Base-by-base conservation (phyloP, 2,888 invertebrate species). In the Cyaniris semiargus region DNA sequence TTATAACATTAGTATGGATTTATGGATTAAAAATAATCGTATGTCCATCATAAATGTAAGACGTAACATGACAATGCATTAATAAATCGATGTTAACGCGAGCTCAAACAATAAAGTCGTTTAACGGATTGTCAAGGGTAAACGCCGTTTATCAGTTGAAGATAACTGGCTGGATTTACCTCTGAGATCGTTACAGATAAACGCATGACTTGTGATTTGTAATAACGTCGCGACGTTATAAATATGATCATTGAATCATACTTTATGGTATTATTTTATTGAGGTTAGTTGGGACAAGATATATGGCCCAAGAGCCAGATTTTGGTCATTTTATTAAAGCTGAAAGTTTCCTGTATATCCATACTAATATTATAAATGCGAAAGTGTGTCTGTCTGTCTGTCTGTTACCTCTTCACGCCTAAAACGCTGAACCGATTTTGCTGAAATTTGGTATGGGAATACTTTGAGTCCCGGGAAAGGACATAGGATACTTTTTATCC, bases 101-200 rank as follows among this genome's bases (percentile, higher is more conserved):
- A 60, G 70, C 27, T 70, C 34, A 48, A 38, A 23, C 31, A 44
- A 21, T 70, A 76, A n/a, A 53, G 70, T 70, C 34, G 34, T 76
- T 53, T 48, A 76, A 76, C 76, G 76, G 34, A 56, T 76, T 10
- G 34, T 34, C 76, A 70, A 70, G 76, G 21, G 18, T 21, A 72
- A 23, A 72, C 70, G 13, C 18, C 70, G 70, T 76, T 76, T 76
- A 76, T 76, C 53, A 76, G 27, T 60, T 70, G 27, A 72, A 70
- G 72, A 21, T 31, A 27, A 21, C 21, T 44, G n/a, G 66, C 31
- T 44, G 23, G 66, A 8, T 44, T 76, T 66, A 66, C 70, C 60
- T 70, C 44, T 21, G 23, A 21, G 72, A 72, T 48, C 48, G 72
- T 44, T 44, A 44, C 15, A 72, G 72, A 44, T 72, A 72, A 38